Evolutionary conservation across 2,797 vertebrate genomes (phyloP), one percentile per base, ranked within the genome.

Genomic region (Emydoidea blandingii): DNA sequence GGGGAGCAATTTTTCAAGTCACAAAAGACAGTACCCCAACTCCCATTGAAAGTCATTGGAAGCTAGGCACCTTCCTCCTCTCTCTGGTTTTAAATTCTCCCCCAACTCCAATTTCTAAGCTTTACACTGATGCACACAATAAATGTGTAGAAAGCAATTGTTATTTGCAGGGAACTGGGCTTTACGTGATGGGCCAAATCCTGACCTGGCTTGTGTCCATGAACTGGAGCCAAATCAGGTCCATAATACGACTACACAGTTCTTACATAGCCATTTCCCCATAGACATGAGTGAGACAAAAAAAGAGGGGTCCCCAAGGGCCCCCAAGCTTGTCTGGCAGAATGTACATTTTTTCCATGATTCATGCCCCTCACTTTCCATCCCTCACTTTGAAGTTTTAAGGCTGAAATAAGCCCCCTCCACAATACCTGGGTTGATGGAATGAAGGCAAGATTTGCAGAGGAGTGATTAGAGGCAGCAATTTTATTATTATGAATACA

Each of bases 401-500:
- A 34, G 62, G 74, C 2, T 79, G 14, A 29, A 47, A 3, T 56
- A 47, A 18, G 11, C 25, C 2, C 53, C 16, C 19, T 81, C 16
- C 62, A 16, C 62, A 59, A n/a, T 65, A 31, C 62, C 15, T n/a
- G 16, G 62, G 15, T 65, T 34, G 34, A 11, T 31, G 95, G 3
- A 82, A 15, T 23, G 18, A 14, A 88, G 9, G n/a, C 3, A 92
- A 68, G 83, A 86, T 85, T 87, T 95, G 54, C 21, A 83, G 27
- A 92, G 93, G 89, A 68, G 50, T 25, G 6, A 27, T 96, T 89
- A 5, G 12, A 92, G 47, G 25, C 5, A 86, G n/a, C 3, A 91
- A 25, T 92, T 94, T 88, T 16, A 68, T 87, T 94, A 34, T 84
- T 8, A 68, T 87, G 72, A 91, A 68, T 82, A 68, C 15, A 78